Conservation (phyloP, 2,797 vertebrate genomes). For the Petrocephalus sullivani region DNA sequence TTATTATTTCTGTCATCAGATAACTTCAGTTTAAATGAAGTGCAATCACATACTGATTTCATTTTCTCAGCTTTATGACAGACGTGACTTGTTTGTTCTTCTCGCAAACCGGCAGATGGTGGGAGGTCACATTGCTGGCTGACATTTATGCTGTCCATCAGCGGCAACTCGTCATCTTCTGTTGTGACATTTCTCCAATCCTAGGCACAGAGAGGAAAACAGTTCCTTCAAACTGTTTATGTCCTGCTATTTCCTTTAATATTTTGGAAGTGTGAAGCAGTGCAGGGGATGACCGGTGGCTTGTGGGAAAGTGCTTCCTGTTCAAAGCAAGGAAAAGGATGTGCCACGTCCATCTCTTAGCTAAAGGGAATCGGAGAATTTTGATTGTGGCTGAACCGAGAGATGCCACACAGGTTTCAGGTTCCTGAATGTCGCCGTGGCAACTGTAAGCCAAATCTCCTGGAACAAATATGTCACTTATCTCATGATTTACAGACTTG, state of each 20-base stretch:
- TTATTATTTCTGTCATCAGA: not conserved
- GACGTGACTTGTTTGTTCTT: not conserved
- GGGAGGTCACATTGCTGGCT: conserved; percentile 51
- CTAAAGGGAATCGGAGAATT: not conserved
- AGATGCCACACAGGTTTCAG: not conserved
- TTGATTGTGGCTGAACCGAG: not conserved
- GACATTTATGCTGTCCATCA: conserved; percentile 48
- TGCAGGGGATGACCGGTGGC: not conserved
- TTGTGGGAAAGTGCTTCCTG: not conserved
- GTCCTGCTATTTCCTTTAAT: not conserved
- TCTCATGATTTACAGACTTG: not conserved
- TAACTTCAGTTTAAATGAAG: not conserved
- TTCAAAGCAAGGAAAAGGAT: not conserved
- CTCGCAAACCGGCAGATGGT: conserved; percentile 46
- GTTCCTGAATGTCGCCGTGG: not conserved
- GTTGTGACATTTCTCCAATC: conserved; percentile 23
- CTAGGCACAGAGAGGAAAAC: not conserved
- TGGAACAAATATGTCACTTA: not conserved
- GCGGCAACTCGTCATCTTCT: conserved; percentile 34
- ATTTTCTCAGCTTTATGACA: not conserved
- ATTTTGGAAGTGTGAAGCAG: not conserved
- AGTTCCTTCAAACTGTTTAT: not conserved
- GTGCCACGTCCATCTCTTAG: not conserved
- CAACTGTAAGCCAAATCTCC: not conserved
- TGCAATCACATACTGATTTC: not conserved